Conservation (phyloP, 2,888 invertebrate genomes). For the Zaprionus bogoriensis region DNA sequence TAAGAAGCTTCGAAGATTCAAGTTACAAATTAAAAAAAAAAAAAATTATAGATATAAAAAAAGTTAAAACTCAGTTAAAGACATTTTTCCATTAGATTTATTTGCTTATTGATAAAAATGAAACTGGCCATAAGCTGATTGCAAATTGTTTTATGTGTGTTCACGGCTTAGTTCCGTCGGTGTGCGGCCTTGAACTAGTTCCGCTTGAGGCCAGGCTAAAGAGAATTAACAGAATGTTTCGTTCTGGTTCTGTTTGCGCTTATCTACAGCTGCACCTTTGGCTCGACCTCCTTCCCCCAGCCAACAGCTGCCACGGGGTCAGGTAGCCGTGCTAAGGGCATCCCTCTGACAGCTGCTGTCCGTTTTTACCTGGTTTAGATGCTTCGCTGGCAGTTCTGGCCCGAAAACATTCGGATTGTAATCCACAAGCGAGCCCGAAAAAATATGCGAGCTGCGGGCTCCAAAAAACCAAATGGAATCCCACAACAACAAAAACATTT, state of each 20-base stretch:
- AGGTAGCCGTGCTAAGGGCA: constrained; percentile 27
- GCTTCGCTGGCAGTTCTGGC: constrained; percentile 9
- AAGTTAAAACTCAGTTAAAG: background rate
- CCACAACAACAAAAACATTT: constrained; percentile 57
- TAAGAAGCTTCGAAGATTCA: too few species aligned
- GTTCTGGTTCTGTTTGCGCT: constrained; percentile 3
- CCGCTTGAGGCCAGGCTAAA: constrained; percentile 9
- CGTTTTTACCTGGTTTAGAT: constrained; percentile 37
- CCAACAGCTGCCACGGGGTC: constrained; percentile 2
- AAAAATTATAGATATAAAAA: too few species aligned
- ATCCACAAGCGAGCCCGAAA: constrained; percentile 29
- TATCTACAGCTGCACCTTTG: constrained; percentile 39
- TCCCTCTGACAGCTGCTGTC: constrained; percentile 5
- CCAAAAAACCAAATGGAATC: constrained; percentile 46
- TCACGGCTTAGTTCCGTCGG: background rate
- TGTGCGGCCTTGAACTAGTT: constrained; percentile 44
- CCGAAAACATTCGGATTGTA: constrained; percentile 28
- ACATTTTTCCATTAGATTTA: background rate
- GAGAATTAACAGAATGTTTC: constrained; percentile 14
- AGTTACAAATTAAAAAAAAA: too few species aligned
- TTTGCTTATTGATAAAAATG: background rate
- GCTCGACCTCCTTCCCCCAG: constrained; percentile 6
- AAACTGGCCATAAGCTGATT: background rate
- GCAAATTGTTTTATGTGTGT: background rate
- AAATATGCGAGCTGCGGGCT: background rate